Evolutionary conservation across 2,113 vertebrate genomes (phyloP), one percentile per base, ranked within the genome.

Genomic region (Desmodus rotundus): DNA sequence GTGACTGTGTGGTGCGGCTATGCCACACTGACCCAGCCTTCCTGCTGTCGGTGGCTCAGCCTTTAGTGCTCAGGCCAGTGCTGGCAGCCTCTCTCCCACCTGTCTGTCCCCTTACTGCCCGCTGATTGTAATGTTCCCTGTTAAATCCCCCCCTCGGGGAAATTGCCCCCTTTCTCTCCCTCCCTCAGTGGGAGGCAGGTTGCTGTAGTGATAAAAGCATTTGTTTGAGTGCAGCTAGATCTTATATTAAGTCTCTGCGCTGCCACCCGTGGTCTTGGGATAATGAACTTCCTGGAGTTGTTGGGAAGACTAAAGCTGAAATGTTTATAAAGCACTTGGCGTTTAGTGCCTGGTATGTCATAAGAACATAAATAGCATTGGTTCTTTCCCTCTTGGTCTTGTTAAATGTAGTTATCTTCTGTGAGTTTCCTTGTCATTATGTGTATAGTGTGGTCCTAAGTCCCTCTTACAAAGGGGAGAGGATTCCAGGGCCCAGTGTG

Each of bases 1-100:
- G 7, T 0, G 9, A 0, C 24, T 33, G 52, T 4, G 0, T 2
- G 28, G 16, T 14, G 19, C 5, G 11, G n/a, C 70, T 9, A 2
- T 17, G 58, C 28, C 50, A 4, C 15, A 0, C 9, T 0, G 61
- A 31, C 9, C 54, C 16, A 14, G 38, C n/a, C n/a, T 31, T 1
- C 47, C 54, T 33, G 33, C 61, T 20, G 0, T 4, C 3, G 4
- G 7, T 3, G 3, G 24, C 17, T 1, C 12, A 17, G 61, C 22
- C n/a, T n/a, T 20, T 1, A 24, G 63, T 14, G 26, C 26, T 20
- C 2, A 1, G 1, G 11, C 5, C 9, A 6, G 2, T 28, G 3
- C 63, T 0, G 14, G 41, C 74, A 58, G 80, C 87, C 41, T 19
- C 54, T 11, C 41, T 7, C 56, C n/a, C 4, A 20, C 7, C 65